Base-by-base conservation (phyloP, 1,140 invertebrate species). In the Amyelois transitella region DNA sequence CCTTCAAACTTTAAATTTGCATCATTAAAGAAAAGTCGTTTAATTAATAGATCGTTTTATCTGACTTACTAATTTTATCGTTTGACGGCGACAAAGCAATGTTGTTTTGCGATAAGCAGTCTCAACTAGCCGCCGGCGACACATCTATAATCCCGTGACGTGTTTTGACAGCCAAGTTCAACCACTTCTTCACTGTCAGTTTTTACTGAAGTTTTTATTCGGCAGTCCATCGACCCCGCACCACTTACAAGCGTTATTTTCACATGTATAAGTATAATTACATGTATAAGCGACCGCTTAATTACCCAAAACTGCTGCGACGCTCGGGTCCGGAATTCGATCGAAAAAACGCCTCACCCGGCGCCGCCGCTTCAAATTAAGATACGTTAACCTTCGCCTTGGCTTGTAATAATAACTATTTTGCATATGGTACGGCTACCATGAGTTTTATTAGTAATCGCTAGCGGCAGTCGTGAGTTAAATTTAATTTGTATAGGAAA, bases 61-160 rank as follows among this genome's bases (percentile, higher is more conserved):
- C n/a, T 19, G 38, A 32, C 18, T 18, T 20, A 14, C 12, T 14
- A 38, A 38, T 38, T 38, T n/a, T 38, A 38, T 4, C 17, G 32
- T 38, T 38, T 38, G 5, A 14, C 32, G n/a, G 32, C 32, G 32
- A 38, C 32, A 38, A 38, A 38, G 17, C 32, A 38, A 14, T 14
- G 12, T 18, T 19, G 18, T n/a, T 3, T 20, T 18, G 14, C 64
- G 64, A 71, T 68, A 66, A 67, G 58, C 58, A 55, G 55, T 53
- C 51, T 45, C 18, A 43, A 53, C 55, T 28, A 51, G 70, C 78
- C 75, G 62, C 74, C 24, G 66, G 77, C 74, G 72, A 80, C 74
- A 81, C 80, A 85, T 85, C 77, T 66, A 81, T 85, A 85, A 82
- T 79, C 81, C 81, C 61, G 80, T 80, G 80, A 81, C 81, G 81